Evolutionary conservation across 1,140 invertebrate genomes (phyloP), one percentile per base, ranked within the genome.

Genomic region (Aphelenchoides fujianensis): DNA sequence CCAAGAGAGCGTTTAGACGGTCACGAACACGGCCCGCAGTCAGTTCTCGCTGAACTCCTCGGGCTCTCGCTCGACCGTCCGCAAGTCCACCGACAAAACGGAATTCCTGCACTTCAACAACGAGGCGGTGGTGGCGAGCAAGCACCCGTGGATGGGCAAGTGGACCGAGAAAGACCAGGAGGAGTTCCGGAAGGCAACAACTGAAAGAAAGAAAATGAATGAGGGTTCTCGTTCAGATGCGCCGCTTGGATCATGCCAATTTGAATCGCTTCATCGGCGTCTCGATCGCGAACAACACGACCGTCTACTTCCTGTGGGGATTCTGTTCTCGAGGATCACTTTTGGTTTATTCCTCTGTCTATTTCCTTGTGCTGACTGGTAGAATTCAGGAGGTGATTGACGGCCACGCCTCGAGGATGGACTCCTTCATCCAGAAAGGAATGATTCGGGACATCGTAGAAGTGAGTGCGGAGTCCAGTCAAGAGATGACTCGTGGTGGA

Each of bases 191-290:
- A 59, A 59, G 34, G 55, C 34, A 7, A 7, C 5, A 30, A 30
- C 34, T 5, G 5, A 7, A n/a, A n/a, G n/a, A n/a, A n/a, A n/a
- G n/a, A n/a, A n/a, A n/a, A n/a, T n/a, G n/a, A n/a, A n/a, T 59
- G 69, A n/a, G n/a, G 16, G n/a, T n/a, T n/a, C n/a, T n/a, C n/a
- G n/a, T 59, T 59, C 19, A 59, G 55, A 59, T 59, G 55, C 5
- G 55, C 28, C 5, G 5, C 7, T 7, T 19, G 7, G 55, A 59
- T 59, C 55, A 59, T 59, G 5, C 5, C 5, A 59, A 59, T 59
- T 23, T 59, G 7, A 59, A 59, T 19, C 5, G 19, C 28, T 59
- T 59, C 23, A 5, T 59, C 34, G 55, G 55, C 28, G 55, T 59
- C 5, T 59, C 55, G 55, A 19, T 59, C 7, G 23, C 19, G 12